These are phyloP conservation scores for Peromyscus aztecus DNA, from an alignment of 2,797 vertebrate genomes.

Conservation along the genomic window DNA sequence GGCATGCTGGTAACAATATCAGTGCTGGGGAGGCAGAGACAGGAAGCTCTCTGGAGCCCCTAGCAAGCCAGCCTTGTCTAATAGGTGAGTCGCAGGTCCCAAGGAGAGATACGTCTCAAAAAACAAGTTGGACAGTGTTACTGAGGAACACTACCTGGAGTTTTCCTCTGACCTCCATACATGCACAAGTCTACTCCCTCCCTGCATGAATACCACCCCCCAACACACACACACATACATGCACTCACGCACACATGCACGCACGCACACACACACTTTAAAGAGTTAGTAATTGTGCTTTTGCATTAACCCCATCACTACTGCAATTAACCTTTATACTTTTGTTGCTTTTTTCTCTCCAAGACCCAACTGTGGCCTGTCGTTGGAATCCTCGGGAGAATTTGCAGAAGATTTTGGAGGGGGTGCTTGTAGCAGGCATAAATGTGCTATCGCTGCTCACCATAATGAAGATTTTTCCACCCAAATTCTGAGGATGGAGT, in stretches of 20 bases:
- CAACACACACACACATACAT: background rate
- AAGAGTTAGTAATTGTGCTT: constrained; percentile 15
- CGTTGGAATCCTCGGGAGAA: constrained; percentile 36
- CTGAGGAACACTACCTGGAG: background rate
- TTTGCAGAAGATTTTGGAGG: constrained; percentile 38
- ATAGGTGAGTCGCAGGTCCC: background rate
- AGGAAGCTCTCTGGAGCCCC: background rate
- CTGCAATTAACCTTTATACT: background rate
- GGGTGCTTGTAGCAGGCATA: background rate
- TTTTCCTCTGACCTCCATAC: background rate
- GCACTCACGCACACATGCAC: background rate
- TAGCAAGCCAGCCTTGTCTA: background rate
- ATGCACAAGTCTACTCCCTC: background rate
- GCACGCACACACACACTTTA: background rate
- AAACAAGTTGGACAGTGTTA: background rate
- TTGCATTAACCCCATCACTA: constrained; percentile 14
- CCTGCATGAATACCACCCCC: background rate
- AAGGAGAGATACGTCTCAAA: background rate
- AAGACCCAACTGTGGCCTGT: constrained; percentile 41
- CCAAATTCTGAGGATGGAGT: constrained; percentile 22
- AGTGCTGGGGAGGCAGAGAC: background rate
- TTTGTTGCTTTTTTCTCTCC: constrained; percentile 22
- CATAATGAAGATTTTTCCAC: constrained; percentile 35
- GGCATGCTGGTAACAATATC: background rate
- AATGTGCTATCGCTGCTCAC: constrained; percentile 18